Percentiles rank a stretch among this genome's conserved stretches.
Conservation (phyloP, 2,797 vertebrate species). For the Etheostoma nigrum region DNA sequence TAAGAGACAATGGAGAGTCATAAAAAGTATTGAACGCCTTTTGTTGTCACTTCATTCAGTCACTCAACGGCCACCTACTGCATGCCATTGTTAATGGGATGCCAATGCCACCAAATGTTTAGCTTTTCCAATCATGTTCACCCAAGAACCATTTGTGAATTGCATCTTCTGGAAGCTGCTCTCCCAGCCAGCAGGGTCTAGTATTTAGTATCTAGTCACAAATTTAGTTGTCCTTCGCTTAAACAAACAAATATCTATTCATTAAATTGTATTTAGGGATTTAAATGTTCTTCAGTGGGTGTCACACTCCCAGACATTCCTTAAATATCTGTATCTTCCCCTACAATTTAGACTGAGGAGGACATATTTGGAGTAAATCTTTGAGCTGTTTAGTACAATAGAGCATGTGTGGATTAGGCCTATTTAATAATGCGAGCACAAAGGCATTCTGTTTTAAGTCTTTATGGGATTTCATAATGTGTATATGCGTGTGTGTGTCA, state of each 20-base stretch:
- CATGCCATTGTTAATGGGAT: neutral
- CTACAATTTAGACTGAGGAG: slow-evolving; percentile 48
- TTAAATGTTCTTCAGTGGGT: slow-evolving; percentile 52
- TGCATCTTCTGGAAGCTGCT: slow-evolving; percentile 6
- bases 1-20: neutral
- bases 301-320: slow-evolving; percentile 40
- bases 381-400: slow-evolving; percentile 66
- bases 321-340: slow-evolving; percentile 63
- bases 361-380: slow-evolving; percentile 73
- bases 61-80: neutral
- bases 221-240: slow-evolving; percentile 44
- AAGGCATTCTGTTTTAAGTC: slow-evolving; percentile 80
- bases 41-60: neutral
- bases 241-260: slow-evolving; percentile 56
- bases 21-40: neutral
- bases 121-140: slow-evolving; percentile 10
- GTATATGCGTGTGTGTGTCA: slow-evolving; percentile 51
- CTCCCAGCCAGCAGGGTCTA: slow-evolving; percentile 29
- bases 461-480: slow-evolving; percentile 78
- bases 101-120: neutral
- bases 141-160: neutral
- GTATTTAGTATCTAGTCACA: slow-evolving; percentile 53
- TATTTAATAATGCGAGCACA: slow-evolving; percentile 79
- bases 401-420: slow-evolving; percentile 78
- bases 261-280: slow-evolving; percentile 56